Base-by-base conservation (phyloP, 2,797 vertebrate genomes). In the Poecilia gillii region DNA sequence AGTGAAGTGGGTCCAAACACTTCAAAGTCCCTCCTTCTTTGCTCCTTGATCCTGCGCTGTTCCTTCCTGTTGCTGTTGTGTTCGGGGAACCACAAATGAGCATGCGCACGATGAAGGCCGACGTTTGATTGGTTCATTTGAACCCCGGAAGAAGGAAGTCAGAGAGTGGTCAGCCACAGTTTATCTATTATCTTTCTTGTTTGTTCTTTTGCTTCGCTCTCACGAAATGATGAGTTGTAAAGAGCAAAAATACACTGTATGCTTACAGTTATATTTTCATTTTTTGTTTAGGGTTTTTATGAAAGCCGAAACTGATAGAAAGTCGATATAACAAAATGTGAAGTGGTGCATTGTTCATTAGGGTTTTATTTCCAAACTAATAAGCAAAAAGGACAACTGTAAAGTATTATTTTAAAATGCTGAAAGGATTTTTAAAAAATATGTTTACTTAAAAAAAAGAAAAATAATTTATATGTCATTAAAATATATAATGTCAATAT, bases 61-160 rank as follows among this genome's bases (percentile, higher is more conserved):
- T 41, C 4, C 18, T 55, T 45, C 25, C 28, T 28, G 16, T 33
- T 53, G n/a, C 59, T 20, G 31, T 75, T 55, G 43, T 47, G 75
- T 76, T 68, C 73, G 20, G 12, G 9, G 13, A 45, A 71, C 64
- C 41, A 16, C 12, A 25, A 83, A 78, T 89, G 87, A 92, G 92
- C 93, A 91, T 90, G 93, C 11, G 87, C 74, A 0, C 0, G 0
- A 0, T 4, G 0, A 47, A 79, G 5, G n/a, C 53, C 57, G n/a
- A 0, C 46, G 8, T 79, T 0, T 86, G 87, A 92, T 93, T 92
- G 89, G 92, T 76, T 31, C 4, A 3, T 13, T 11, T 13, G 75
- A 39, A 55, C 53, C 28, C 74, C 46, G 2, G 59, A 7, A 51
- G 77, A 3, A 33, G 1, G 9, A 25, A 12, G 23, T 16, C 23